A percentile compares a stretch with the other conserved stretches of the same genome.
These are phyloP conservation scores for Henricia sp. DNA, from an alignment of 53 echinoderm and acorn worm species.

Conservation along the genomic window DNA sequence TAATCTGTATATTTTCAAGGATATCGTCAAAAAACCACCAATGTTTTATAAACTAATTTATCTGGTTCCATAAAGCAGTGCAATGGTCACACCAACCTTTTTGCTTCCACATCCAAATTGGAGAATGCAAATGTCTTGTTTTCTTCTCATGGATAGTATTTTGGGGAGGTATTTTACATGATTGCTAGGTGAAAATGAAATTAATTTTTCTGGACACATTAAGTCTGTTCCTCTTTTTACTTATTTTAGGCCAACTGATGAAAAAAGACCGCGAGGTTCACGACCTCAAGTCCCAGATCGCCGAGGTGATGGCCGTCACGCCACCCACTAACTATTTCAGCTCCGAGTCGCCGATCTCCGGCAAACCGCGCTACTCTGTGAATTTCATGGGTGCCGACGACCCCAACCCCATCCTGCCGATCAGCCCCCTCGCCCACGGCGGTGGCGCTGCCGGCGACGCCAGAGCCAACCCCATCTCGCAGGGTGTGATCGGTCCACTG, in stretches of 20 bases:
- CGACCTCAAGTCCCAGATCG: slow-evolving; percentile 94
- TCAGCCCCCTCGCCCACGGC: slow-evolving; percentile 16
- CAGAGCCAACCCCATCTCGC: slow-evolving; percentile 5
- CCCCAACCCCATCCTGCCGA: slow-evolving; percentile 2
- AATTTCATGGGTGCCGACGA: slow-evolving; percentile 53
- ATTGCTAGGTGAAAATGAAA: no score
- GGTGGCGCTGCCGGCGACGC: slow-evolving; percentile 37
- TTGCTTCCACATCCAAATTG: no score
- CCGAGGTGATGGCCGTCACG: slow-evolving; percentile 99
- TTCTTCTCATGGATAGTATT: no score
- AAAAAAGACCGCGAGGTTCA: slow-evolving; percentile 94
- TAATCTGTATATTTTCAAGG: no score
- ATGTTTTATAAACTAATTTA: no score
- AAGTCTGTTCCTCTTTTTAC: background rate
- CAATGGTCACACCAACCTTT: no score
- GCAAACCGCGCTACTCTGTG: slow-evolving; percentile 79
- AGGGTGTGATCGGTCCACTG: no score
- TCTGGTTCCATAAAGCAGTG: no score
- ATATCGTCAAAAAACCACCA: no score
- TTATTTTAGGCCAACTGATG: slow-evolving; percentile 74
- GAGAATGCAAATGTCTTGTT: no score
- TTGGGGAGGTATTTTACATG: no score
- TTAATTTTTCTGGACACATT: no score
- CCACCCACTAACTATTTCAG: slow-evolving; percentile 77
- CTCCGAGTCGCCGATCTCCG: slow-evolving; percentile 56